phyloP scores from a whole-genome alignment of 2,797 vertebrate genomes.

The Margarornis squamiger region DNA sequence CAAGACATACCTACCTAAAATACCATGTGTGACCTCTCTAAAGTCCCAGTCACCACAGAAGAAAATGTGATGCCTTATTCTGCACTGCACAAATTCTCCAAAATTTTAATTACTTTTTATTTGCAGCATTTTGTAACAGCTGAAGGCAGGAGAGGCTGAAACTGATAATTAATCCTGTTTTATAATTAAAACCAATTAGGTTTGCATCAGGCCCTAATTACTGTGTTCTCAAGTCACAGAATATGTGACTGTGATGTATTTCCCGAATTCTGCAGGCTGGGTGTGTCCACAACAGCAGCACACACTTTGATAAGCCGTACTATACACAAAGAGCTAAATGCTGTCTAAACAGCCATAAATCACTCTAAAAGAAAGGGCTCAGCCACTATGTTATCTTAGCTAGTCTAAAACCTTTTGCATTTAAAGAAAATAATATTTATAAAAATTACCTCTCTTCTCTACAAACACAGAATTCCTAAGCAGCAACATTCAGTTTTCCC shows the following conservation, averaged over 20 bases:
- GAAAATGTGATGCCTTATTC: neutral
- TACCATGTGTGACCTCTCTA: neutral
- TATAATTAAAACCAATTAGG: neutral
- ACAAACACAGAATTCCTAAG: constrained; percentile 7
- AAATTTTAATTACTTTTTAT: neutral
- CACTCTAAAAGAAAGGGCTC: neutral
- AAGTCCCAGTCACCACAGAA: neutral
- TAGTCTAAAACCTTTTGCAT: constrained; percentile 3
- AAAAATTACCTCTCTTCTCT: neutral
- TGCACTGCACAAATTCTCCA: neutral
- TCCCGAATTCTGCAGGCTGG: neutral
- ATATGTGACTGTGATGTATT: neutral
- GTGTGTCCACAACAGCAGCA: neutral
- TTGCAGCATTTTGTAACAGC: neutral
- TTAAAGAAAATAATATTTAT: constrained; percentile 47
- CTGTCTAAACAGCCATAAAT: constrained; percentile 19
- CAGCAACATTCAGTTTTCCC: neutral
- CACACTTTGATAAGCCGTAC: neutral
- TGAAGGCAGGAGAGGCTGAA: neutral
- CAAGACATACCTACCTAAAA: neutral
- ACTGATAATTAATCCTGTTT: neutral
- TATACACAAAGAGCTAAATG: neutral
- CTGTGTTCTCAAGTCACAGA: neutral
- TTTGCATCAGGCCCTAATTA: neutral
- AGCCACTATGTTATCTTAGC: neutral